Percentiles rank a stretch among this genome's conserved stretches.
These are phyloP conservation scores for Catharus fuscescens DNA, from an alignment of 2,113 vertebrate genomes.

Conservation along the genomic window DNA sequence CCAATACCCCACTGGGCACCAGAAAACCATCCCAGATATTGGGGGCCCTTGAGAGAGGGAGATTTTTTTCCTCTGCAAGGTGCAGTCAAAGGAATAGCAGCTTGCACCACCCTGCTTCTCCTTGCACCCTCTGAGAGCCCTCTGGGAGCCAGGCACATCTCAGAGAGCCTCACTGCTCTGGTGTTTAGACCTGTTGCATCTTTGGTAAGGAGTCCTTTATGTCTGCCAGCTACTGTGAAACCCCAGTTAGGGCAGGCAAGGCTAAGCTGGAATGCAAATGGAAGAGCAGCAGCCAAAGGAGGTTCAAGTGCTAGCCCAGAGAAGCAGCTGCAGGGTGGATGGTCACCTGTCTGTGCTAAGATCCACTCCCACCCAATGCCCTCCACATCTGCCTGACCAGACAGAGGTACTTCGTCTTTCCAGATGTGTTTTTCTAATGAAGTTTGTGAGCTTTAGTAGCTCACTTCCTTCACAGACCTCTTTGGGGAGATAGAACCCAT, in stretches of 20 bases:
- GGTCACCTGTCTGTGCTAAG: neutral
- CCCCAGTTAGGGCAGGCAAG: fast-evolving
- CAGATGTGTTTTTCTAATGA: neutral
- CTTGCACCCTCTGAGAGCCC: neutral
- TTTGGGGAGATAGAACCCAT: neutral
- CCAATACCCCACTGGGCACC: neutral
- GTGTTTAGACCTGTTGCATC: neutral
- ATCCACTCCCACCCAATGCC: fast-evolving
- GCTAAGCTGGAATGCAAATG: neutral
- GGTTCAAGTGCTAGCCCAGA: neutral
- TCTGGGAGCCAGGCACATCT: neutral
- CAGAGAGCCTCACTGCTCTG: neutral
- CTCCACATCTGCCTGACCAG: neutral
- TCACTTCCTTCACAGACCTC: neutral
- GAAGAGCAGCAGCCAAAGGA: neutral
- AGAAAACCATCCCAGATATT: neutral
- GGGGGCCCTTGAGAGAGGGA: neutral
- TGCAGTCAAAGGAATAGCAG: neutral
- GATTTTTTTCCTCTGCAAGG: neutral
- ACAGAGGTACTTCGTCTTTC: neutral
- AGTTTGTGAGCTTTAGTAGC: neutral
- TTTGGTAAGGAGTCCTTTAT: neutral
- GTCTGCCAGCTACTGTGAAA: neutral
- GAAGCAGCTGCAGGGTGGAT: neutral
- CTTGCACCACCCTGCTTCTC: fast-evolving